Base-by-base conservation (phyloP, 2,113 vertebrate species). In the Colius striatus region DNA sequence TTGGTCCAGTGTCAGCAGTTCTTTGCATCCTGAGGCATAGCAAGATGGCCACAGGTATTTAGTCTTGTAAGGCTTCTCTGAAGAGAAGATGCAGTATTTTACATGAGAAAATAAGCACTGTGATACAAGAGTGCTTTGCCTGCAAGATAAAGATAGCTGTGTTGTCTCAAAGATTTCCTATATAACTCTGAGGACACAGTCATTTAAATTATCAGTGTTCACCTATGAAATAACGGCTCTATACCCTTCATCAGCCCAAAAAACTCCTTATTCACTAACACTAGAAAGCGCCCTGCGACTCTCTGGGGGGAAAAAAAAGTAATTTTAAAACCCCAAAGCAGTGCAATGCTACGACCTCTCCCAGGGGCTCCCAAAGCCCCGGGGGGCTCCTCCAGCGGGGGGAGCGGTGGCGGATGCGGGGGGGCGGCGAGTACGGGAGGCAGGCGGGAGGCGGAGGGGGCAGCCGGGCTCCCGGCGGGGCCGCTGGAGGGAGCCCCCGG, bases 401-500 rank as follows among this genome's bases (percentile, higher is more conserved):
- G 12, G 38, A 41, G 38, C 38, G 38, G 38, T 41, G 38, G 12
- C 38, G 38, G 38, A 41, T 41, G 38, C 38, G 38, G n/a, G n/a
- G n/a, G n/a, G n/a, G n/a, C n/a, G n/a, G n/a, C n/a, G n/a, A n/a
- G n/a, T n/a, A n/a, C n/a, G n/a, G 55, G 16, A 23, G 30, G 5
- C 55, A 5, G 48, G 38, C 3, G 57, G 18, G 27, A 14, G 9
- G 22, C 22, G 41, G n/a, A 17, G 26, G 15, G 10, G 16, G 30
- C 85, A 30, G 87, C 84, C 38, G 87, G 82, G 6, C 27, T 76
- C 36, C 79, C 54, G 3, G 18, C 30, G n/a, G 66, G 45, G 36
- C 87, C 80, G 43, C 92, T 92, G 90, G 84, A 85, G 84, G 83
- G 92, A 81, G 90, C 84, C 65, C 74, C 66, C 12, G 87, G 61